These are phyloP conservation scores for Metridium senile DNA, from an alignment of 92 coral and sea anemone species.

Conservation along the genomic window DNA sequence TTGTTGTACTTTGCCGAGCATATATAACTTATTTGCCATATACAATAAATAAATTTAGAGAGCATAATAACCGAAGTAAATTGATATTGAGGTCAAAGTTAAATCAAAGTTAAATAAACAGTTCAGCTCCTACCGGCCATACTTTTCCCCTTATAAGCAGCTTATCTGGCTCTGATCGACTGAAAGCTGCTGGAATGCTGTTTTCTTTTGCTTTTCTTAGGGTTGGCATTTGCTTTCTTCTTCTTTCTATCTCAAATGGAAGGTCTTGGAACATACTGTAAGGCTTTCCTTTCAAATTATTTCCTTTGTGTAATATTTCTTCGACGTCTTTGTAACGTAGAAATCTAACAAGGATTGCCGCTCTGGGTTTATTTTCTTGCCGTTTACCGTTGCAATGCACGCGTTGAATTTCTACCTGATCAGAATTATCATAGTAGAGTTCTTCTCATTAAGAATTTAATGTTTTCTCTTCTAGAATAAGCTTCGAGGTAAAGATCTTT, in stretches of 20 bases:
- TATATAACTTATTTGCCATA: no score
- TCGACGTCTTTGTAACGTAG: conserved; percentile 18
- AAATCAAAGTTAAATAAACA: conserved; percentile 24
- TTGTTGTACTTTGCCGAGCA: no score
- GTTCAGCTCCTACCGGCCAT: conserved; percentile 29
- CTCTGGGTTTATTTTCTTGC: conserved; percentile 26
- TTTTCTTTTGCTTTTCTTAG: conserved; percentile 14
- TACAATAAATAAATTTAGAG: no score
- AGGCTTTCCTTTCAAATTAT: background rate
- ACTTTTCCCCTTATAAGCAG: conserved; percentile 17
- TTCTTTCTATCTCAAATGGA: conserved; percentile 13
- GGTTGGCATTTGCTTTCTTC: conserved; percentile 2
- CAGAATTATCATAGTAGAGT: no score
- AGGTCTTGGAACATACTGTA: background rate
- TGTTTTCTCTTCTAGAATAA: no score
- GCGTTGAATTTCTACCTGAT: no score
- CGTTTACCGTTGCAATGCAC: no score
- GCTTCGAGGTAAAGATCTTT: no score
- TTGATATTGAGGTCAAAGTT: no score
- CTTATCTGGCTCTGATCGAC: conserved; percentile 27
- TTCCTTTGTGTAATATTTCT: conserved; percentile 3
- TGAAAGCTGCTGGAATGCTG: conserved; percentile 21
- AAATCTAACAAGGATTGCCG: conserved; percentile 28
- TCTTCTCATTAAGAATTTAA: no score
- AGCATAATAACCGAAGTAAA: no score